Percentiles rank a stretch among this genome's conserved stretches.
These are phyloP conservation scores for Atethmia centrago DNA, from an alignment of 2,888 invertebrate genomes.

Conservation along the genomic window DNA sequence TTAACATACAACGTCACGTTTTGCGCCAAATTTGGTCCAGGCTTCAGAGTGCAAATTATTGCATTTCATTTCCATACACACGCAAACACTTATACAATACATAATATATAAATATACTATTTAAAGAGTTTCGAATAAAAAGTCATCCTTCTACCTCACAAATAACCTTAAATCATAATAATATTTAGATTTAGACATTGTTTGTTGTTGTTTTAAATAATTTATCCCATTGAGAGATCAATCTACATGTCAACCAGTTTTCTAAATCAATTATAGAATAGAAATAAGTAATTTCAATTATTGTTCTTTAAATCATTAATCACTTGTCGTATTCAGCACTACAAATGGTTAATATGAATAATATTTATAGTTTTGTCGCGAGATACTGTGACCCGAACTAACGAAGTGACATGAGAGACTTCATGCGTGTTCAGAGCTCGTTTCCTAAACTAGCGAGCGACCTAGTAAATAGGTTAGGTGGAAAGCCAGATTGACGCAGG, in stretches of 20 bases:
- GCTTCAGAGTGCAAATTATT: slow-evolving; percentile 12
- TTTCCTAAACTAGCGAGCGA: slow-evolving; percentile 72
- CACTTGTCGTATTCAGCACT: slow-evolving; percentile 37
- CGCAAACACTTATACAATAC: background rate
- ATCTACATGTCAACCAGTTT: background rate
- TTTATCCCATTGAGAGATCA: background rate
- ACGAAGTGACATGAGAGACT: slow-evolving; percentile 56
- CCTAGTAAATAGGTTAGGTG: slow-evolving; percentile 71
- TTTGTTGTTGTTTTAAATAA: slow-evolving; percentile 29
- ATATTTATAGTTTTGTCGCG: slow-evolving; percentile 8
- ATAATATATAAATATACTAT: background rate
- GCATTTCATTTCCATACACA: slow-evolving; percentile 18
- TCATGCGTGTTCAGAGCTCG: slow-evolving; percentile 71
- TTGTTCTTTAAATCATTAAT: background rate
- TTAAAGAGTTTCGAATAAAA: background rate
- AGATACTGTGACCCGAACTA: slow-evolving; percentile 30
- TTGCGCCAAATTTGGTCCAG: background rate
- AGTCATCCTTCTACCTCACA: slow-evolving; percentile 8
- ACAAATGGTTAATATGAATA: slow-evolving; percentile 26
- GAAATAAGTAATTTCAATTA: background rate
- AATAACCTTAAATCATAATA: slow-evolving; percentile 25
- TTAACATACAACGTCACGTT: slow-evolving; percentile 8
- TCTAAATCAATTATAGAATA: background rate
- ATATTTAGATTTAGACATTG: background rate
- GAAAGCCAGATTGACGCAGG: slow-evolving; percentile 57